Base-by-base conservation (phyloP, 2,888 invertebrate genomes). In the Merodon equestris region DNA sequence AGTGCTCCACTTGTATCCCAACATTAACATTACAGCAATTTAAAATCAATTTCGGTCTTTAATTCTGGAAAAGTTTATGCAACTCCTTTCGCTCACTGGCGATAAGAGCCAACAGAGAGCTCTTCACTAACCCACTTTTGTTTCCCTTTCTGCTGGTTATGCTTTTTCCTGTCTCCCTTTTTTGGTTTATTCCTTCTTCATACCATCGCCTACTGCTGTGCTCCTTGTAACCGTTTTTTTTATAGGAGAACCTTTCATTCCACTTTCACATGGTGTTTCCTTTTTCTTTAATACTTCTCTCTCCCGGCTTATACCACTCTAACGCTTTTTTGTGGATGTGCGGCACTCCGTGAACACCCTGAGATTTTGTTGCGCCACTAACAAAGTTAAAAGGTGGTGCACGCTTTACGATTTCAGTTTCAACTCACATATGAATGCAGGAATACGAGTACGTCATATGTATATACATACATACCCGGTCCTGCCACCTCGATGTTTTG, bases 31-130 rank as follows among this genome's bases (percentile, higher is more conserved):
- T 79, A 74, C 74, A 74, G 74, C 79, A 79, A 79, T 74, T 79
- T 79, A 79, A 79, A 79, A 79, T 79, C 79, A 79, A 79, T 79
- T 79, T 79, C 51, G 70, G 79, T 74, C 79, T 79, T 79, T 79
- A 79, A 79, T 68, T 68, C 74, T 79, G 79, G 45, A 44, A 70
- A 74, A 60, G 74, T 79, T 74, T 74, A 79, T 79, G 68, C 79
- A 74, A 74, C 74, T 79, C 64, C 68, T 73, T 74, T 54, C 27
- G 58, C 50, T 68, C 47, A 51, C 40, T 73, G 56, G 68, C 67
- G 61, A 64, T 79, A 74, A 63, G 74, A 60, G 57, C 63, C 45
- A 61, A 48, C 63, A 63, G 63, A 74, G 63, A 73, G 57, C 77
- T 60, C 70, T 64, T 67, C 44, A 79, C 68, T 79, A 79, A 79